Evolutionary conservation across 2,113 vertebrate species (phyloP).

Genomic region (Seriola aureovittata): DNA sequence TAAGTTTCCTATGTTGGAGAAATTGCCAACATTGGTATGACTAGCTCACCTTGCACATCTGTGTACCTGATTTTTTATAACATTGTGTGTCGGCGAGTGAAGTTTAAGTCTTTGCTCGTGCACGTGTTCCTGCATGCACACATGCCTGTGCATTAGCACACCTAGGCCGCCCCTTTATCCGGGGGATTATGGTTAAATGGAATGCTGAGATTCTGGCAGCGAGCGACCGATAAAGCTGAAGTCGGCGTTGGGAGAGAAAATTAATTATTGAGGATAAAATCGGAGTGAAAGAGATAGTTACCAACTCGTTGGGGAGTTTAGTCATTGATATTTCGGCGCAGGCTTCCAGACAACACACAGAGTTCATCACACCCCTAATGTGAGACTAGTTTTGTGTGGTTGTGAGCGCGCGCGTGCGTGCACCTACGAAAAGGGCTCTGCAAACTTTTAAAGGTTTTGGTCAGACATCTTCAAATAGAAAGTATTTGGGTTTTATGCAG

Average conservation of each 20-base stretch:
- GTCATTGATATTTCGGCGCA: conserved; percentile 80
- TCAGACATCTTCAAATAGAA: conserved; percentile 20
- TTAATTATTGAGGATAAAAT: conserved; percentile 85
- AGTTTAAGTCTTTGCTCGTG: conserved; percentile 55
- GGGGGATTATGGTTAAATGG: conserved; percentile 81
- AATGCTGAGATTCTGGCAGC: conserved; percentile 77
- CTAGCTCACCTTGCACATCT: conserved; percentile 21
- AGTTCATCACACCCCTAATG: conserved; percentile 67
- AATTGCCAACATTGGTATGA: not conserved
- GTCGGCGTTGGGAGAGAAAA: conserved; percentile 74
- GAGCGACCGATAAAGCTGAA: conserved; percentile 72
- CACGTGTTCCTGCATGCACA: not conserved
- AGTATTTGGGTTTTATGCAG: conserved; percentile 12
- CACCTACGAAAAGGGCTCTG: conserved; percentile 13
- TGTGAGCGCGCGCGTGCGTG: conserved; percentile 19
- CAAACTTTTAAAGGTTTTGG: conserved; percentile 48
- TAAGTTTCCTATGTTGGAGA: conserved; percentile 1
- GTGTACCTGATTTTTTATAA: conserved; percentile 34
- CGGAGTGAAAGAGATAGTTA: conserved; percentile 76
- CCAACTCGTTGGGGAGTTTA: conserved; percentile 76
- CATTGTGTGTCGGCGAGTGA: conserved; percentile 43
- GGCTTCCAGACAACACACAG: conserved; percentile 68
- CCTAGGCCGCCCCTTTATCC: conserved; percentile 74
- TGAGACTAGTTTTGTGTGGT: conserved; percentile 38
- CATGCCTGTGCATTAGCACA: conserved; percentile 74